A percentile compares a stretch with the other conserved stretches of the same genome.
Conservation (phyloP, 2,797 vertebrate species). For the Kryptolebias ocellatus region DNA sequence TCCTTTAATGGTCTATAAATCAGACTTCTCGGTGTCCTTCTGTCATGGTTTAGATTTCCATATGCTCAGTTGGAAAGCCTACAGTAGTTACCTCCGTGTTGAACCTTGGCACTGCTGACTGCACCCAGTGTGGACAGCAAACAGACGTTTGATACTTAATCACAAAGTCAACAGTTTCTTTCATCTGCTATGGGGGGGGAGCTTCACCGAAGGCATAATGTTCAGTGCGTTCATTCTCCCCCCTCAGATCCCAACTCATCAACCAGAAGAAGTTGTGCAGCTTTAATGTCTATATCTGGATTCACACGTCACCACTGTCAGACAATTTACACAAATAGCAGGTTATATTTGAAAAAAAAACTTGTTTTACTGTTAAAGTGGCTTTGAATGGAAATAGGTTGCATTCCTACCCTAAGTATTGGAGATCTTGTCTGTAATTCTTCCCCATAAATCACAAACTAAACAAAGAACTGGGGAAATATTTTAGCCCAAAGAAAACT, state of each 20-base stretch:
- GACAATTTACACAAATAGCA: no score
- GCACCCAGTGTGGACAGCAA: slow-evolving; percentile 12
- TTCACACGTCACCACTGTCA: not conserved
- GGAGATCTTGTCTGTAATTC: not conserved
- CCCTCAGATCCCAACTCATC: not conserved
- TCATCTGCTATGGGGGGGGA: not conserved
- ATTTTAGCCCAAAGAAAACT: not conserved
- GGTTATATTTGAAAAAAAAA: no score
- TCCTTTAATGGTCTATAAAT: not conserved
- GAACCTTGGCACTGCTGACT: slow-evolving; percentile 8
- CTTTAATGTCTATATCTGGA: slow-evolving; percentile 2
- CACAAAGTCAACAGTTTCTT: slow-evolving; percentile 22
- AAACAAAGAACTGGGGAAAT: not conserved
- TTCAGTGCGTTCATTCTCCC: not conserved
- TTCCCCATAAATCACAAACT: not conserved
- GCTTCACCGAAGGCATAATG: slow-evolving; percentile 6
- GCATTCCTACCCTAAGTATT: not conserved
- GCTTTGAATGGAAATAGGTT: not conserved
- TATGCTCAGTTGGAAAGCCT: not conserved
- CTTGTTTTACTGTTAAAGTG: no score
- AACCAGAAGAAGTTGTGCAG: not conserved
- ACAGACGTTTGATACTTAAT: slow-evolving; percentile 19
- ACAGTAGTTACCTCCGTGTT: not conserved
- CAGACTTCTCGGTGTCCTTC: not conserved
- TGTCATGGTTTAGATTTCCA: slow-evolving; percentile 1